These are phyloP conservation scores for Mirounga angustirostris DNA, from an alignment of 2,113 vertebrate genomes.

Conservation along the genomic window DNA sequence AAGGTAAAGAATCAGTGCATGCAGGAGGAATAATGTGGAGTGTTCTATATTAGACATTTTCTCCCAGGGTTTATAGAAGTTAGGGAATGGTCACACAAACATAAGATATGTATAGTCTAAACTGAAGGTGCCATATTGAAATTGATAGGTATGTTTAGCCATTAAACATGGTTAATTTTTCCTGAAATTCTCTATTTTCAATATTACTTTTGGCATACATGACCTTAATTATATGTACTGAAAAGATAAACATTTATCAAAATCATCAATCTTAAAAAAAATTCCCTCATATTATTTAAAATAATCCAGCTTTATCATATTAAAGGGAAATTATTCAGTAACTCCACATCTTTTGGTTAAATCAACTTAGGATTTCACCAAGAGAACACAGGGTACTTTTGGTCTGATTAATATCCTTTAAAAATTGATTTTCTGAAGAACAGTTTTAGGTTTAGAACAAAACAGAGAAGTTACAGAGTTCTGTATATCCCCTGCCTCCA, in stretches of 20 bases:
- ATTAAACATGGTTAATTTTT: constrained; percentile 4
- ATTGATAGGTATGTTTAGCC: neutral
- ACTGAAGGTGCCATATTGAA: neutral
- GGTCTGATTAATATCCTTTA: neutral
- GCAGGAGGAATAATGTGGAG: neutral
- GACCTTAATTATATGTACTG: constrained; percentile 13
- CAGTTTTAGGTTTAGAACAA: neutral
- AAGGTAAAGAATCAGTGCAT: neutral
- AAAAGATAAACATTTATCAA: neutral
- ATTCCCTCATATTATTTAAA: neutral
- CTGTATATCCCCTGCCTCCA: neutral
- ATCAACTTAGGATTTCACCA: neutral
- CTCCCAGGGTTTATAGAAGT: neutral
- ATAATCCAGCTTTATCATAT: neutral
- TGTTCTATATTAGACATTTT: neutral
- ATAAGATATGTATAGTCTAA: neutral
- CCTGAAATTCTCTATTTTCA: neutral
- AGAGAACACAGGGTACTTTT: neutral
- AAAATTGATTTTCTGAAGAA: neutral
- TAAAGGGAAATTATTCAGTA: neutral
- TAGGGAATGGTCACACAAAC: neutral
- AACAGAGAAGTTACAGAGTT: neutral
- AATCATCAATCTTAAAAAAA: neutral
- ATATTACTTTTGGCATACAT: neutral
- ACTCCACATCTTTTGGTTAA: neutral